phyloP scores from a whole-genome alignment of 2,888 invertebrate genomes.

The Amphipyra tragopoginis region DNA sequence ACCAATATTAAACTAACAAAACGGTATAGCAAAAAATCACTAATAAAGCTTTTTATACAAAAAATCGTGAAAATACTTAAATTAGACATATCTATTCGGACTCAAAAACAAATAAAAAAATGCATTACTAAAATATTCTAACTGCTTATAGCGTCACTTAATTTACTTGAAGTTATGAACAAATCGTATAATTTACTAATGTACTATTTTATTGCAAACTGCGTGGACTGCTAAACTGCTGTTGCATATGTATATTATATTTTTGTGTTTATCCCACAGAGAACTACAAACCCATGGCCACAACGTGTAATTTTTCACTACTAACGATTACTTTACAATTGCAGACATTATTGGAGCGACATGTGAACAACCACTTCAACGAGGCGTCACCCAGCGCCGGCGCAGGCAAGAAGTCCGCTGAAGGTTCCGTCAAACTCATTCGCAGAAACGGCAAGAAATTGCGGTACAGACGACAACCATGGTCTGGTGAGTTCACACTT shows the following conservation, averaged over 20 bases:
- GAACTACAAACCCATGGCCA: conserved; percentile 12
- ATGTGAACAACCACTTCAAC: conserved; percentile 97
- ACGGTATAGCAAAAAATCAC: conserved; percentile 28
- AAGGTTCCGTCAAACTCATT: conserved; percentile 93
- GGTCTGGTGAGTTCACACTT: conserved; percentile 93
- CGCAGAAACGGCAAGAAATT: conserved; percentile 96
- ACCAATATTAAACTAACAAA: conserved; percentile 29
- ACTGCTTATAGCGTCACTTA: conserved; percentile 41
- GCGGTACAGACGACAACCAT: conserved; percentile 95
- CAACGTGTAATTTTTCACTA: not conserved
- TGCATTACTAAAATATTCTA: conserved; percentile 25
- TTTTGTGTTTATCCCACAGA: conserved; percentile 20
- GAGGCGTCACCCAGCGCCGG: conserved; percentile 90
- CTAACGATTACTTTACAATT: conserved; percentile 65
- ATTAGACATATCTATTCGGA: conserved; percentile 22
- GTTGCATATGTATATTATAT: conserved; percentile 3
- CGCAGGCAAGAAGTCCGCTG: conserved; percentile 92
- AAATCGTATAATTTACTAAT: conserved; percentile 23
- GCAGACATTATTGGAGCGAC: conserved; percentile 95
- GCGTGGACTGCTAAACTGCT: conserved; percentile 10
- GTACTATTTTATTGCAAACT: conserved; percentile 8
- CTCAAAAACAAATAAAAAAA: conserved; percentile 41
- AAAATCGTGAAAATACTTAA: conserved; percentile 41
- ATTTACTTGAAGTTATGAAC: conserved; percentile 10
- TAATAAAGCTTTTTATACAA: not conserved